Evolutionary conservation across 2,797 vertebrate genomes (phyloP).

Genomic region (Lacerta bilineata): DNA sequence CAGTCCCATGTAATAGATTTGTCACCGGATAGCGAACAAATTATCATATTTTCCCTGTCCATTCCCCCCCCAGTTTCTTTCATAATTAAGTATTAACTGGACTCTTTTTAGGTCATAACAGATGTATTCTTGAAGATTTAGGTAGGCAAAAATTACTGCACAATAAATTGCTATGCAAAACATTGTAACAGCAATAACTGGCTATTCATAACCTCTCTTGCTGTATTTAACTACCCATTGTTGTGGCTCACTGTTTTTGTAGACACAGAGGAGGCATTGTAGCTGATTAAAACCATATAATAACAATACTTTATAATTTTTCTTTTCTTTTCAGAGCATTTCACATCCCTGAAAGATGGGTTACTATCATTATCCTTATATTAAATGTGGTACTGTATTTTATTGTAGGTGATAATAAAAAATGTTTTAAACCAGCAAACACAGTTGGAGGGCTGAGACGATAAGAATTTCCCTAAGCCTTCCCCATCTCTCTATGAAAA

Average conservation of each 20-base stretch:
- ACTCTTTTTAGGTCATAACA: constrained; percentile 15
- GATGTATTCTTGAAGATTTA: too few species aligned
- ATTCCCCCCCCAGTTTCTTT: constrained; percentile 19
- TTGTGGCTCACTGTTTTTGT: neutral
- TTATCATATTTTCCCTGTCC: neutral
- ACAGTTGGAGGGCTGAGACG: neutral
- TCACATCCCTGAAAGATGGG: neutral
- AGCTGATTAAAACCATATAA: neutral
- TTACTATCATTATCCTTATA: neutral
- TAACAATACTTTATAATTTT: neutral
- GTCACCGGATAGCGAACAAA: constrained; percentile 4
- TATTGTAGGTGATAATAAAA: neutral
- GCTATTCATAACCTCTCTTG: neutral
- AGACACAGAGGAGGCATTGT: neutral
- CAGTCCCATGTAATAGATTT: neutral
- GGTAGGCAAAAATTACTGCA: neutral
- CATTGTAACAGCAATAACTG: neutral
- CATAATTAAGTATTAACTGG: constrained; percentile 29
- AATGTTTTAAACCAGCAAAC: neutral
- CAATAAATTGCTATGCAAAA: constrained; percentile 6
- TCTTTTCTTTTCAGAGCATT: neutral
- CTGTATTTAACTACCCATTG: neutral
- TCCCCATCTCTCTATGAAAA: neutral
- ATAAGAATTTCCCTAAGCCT: neutral
- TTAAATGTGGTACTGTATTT: neutral